Conservation (phyloP, 1,140 invertebrate species). For the Wasmannia auropunctata region DNA sequence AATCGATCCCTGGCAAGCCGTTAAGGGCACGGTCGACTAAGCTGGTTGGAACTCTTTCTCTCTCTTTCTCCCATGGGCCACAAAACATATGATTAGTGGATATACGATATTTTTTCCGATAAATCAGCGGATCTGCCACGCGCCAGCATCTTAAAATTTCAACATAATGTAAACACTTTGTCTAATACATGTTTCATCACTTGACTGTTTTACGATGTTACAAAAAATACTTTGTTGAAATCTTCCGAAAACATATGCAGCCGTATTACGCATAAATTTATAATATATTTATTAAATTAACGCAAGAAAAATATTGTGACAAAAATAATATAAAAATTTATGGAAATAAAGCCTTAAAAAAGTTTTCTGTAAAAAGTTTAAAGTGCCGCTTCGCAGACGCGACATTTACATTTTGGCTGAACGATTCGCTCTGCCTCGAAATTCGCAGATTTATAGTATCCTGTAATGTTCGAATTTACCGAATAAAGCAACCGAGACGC, state of each 20-base stretch:
- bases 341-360: not conserved
- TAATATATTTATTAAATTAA: not conserved
- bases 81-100: conserved; percentile 52
- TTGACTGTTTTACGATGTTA: not conserved
- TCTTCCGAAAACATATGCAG: not conserved
- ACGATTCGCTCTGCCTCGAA: conserved; percentile 4
- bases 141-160: not conserved
- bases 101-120: conserved; percentile 24
- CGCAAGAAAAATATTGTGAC: too few species aligned
- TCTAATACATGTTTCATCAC: not conserved
- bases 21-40: conserved; percentile 70
- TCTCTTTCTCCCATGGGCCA: not conserved
- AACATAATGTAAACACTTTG: not conserved
- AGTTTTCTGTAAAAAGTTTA: not conserved
- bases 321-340: not conserved
- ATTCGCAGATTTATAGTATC: conserved; percentile 37
- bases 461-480: conserved; percentile 49
- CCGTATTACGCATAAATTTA: not conserved
- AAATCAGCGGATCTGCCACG: not conserved
- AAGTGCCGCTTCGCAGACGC: not conserved
- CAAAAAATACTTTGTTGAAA: not conserved
- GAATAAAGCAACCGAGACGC: conserved; percentile 54
- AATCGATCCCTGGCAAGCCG: conserved; percentile 74
- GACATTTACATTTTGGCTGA: conserved; percentile 14
- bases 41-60: conserved; percentile 48